Evolutionary conservation across 2,113 vertebrate genomes (phyloP).

Genomic region (Martes martes): DNA sequence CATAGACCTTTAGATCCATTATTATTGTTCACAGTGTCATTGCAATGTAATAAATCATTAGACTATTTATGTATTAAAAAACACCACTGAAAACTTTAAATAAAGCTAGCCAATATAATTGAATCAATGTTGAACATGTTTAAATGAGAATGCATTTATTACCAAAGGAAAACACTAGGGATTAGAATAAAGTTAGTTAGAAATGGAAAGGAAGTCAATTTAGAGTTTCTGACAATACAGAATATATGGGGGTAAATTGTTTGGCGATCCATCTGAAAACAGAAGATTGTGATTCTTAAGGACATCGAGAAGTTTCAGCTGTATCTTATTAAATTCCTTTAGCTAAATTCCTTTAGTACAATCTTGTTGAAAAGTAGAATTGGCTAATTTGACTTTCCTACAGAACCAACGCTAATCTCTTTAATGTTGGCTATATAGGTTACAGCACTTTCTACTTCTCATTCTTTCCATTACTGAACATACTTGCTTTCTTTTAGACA

Average conservation of each 20-base stretch:
- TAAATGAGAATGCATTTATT: neutral
- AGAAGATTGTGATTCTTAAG: neutral
- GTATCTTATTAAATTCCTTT: conserved; percentile 17
- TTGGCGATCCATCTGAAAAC: neutral
- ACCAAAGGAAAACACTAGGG: neutral
- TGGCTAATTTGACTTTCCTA: neutral
- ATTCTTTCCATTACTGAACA: neutral
- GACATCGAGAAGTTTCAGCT: neutral
- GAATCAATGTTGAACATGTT: neutral
- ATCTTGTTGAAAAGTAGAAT: neutral
- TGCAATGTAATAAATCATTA: conserved; percentile 47
- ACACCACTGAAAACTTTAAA: neutral
- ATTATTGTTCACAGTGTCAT: conserved; percentile 1
- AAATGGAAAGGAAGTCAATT: neutral
- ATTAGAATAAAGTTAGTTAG: neutral
- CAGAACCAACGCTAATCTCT: neutral
- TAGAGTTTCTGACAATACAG: neutral
- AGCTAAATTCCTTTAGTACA: neutral
- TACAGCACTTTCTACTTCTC: neutral
- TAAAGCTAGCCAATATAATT: neutral
- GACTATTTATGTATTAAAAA: neutral
- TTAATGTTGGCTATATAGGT: neutral
- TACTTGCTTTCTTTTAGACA: conserved; percentile 3
- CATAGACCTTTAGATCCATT: neutral
- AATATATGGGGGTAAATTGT: neutral